Base-by-base conservation (phyloP, 2,113 vertebrate genomes). In the Silurus meridionalis region DNA sequence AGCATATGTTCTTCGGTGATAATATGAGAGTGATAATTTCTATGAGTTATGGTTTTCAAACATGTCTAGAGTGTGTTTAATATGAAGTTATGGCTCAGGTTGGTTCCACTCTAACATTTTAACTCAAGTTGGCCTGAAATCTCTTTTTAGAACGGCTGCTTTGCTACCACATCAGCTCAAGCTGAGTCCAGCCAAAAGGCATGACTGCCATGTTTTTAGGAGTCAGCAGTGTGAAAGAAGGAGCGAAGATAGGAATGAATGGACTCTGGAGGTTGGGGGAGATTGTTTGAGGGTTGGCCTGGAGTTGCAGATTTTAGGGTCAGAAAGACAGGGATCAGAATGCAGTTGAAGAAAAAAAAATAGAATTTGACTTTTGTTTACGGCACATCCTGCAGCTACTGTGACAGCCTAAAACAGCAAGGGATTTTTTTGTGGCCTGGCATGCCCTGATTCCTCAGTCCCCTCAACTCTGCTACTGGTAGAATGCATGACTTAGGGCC, bases 151-250 rank as follows among this genome's bases (percentile, higher is more conserved):
- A 74, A 69, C 71, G 85, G 60, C 63, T 85, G 57, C 55, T 83
- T 23, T 87, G 19, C 83, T 90, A 77, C 85, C 87, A 85, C 80
- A 86, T 37, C 23, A 84, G 74, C 83, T 52, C 63, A 83, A 72
- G n/a, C 80, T 87, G 78, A 85, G 88, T 88, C 79, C 86, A 89
- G 86, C 89, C 89, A 89, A 87, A 89, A 67, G 78, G n/a, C 86
- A 81, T 28, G 37, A 67, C 84, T 72, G 46, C 82, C 67, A 60
- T 79, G 83, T 86, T 67, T 82, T 83, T 53, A 88, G 80, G 10
- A 37, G 48, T 17, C 10, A 37, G 64, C n/a, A 55, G 28, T 61
- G 25, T 58, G 74, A 53, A 67, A 21, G 13, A 71, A 48, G 7
- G 52, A 82, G 72, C n/a, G 13, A 28, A 37, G 66, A 25, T 63